A percentile compares a stretch with the other conserved stretches of the same genome.
phyloP scores from a whole-genome alignment of 2,113 vertebrate species.

The Rhinoderma darwinii region DNA sequence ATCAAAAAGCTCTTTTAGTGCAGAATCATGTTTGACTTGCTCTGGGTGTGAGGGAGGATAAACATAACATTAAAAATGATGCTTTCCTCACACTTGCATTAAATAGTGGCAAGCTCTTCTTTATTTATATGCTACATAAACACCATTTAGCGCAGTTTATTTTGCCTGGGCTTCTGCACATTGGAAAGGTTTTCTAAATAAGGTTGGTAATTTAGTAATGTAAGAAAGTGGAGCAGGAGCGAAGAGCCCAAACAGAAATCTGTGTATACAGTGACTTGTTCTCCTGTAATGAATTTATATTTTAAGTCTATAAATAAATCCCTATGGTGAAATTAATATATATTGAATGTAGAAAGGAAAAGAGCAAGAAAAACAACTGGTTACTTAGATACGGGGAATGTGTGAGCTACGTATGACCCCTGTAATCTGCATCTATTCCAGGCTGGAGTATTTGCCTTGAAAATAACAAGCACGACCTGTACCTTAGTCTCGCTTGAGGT shows the following conservation, averaged over 20 bases:
- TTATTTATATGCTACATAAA: slow-evolving; percentile 48
- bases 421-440: neutral
- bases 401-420: neutral
- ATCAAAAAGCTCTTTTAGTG: slow-evolving; percentile 12
- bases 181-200: slow-evolving; percentile 29
- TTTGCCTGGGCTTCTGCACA: slow-evolving; percentile 26
- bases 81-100: slow-evolving; percentile 13
- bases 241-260: neutral
- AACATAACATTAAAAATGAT: slow-evolving; percentile 33
- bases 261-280: slow-evolving; percentile 11
- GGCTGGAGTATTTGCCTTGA: neutral
- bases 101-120: slow-evolving; percentile 31
- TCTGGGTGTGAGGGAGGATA: slow-evolving; percentile 22
- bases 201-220: slow-evolving; percentile 28
- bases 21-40: slow-evolving; percentile 27
- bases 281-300: slow-evolving; percentile 28
- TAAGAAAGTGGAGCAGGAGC: slow-evolving; percentile 8
- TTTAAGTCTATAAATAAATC: slow-evolving; percentile 26
- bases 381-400: slow-evolving; percentile 17
- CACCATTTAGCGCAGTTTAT: slow-evolving; percentile 34
- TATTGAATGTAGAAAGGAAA: slow-evolving; percentile 18
- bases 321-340: slow-evolving; percentile 24
- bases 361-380: slow-evolving; percentile 9
- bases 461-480: neutral
- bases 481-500: neutral